Evolutionary conservation across 92 coral and sea anemone genomes (phyloP), one percentile per base, ranked within the genome.

Genomic region (Porites divaricata): DNA sequence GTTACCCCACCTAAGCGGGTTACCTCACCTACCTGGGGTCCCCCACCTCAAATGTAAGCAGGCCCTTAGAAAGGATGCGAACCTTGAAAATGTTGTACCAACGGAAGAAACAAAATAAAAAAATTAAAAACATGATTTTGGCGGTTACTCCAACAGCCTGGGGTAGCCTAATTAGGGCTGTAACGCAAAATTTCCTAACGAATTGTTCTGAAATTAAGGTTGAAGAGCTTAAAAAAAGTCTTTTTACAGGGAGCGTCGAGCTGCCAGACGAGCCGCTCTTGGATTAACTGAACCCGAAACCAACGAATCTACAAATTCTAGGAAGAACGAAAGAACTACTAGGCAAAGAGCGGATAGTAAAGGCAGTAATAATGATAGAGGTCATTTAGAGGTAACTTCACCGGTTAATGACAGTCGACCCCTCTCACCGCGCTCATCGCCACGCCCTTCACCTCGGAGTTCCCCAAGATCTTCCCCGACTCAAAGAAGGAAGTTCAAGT

Each of bases 181-280:
- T 35, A 3, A 35, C 45, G 45, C 45, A 35, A 35, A 35, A 35
- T 6, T 35, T 35, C 45, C 45, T 35, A 35, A 35, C 45, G 4
- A 35, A 35, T 35, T 4, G 4, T 35, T 35, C 45, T 35, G 45
- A 35, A 35, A 35, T 35, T 35, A 35, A 35, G 45, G 45, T 35
- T 35, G 45, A 35, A 35, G 45, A 35, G 45, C 45, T 24, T 3
- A 13, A 20, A 10, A 15, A 20, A 54, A 0, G 15, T 65, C n/a
- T 35, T 67, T 4, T 63, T 73, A 6, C 78, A 93, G 97, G 69
- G 95, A 93, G 77, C 88, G 97, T 67, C 93, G 98, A 45, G 98
- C 95, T 12, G 98, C 98, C 50, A 93, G 98, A 70, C 93, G 98
- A 17, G 98, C 93, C 16, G 95, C 94, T 22, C 84, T 92, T 53